These are phyloP conservation scores for Electrophaes corylata DNA, from an alignment of 2,888 invertebrate species.

Conservation along the genomic window DNA sequence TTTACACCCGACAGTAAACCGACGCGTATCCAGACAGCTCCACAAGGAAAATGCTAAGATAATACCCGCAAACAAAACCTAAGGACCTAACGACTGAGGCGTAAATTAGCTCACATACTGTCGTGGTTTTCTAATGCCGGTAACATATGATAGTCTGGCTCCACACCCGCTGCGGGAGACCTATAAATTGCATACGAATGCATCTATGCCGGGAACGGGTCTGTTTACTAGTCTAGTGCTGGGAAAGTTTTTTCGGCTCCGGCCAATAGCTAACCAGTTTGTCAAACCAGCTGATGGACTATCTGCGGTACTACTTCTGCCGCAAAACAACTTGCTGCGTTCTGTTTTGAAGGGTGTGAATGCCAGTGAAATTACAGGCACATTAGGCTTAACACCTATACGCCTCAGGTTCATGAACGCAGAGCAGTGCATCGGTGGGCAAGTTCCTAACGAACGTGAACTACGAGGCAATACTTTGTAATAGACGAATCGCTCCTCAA, in stretches of 20 bases:
- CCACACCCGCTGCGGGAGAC: constrained; percentile 67
- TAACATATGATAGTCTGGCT: constrained; percentile 47
- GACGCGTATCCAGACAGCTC: not conserved
- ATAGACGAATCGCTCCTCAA: no score
- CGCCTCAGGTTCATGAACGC: no score
- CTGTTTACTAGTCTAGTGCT: constrained; percentile 8
- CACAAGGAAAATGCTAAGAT: constrained; percentile 9
- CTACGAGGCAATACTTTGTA: no score
- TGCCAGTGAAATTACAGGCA: no score
- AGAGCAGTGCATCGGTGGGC: no score
- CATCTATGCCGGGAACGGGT: constrained; percentile 32
- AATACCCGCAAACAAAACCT: constrained; percentile 22
- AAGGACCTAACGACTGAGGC: constrained; percentile 24
- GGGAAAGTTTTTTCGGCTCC: constrained; percentile 1
- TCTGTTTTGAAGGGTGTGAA: no score
- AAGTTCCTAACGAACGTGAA: no score
- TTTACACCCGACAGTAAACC: constrained; percentile 2
- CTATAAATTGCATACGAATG: constrained; percentile 68
- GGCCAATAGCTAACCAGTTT: no score
- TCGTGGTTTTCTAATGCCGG: constrained; percentile 55
- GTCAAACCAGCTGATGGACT: no score
- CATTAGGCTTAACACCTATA: no score
- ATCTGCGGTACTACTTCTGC: no score
- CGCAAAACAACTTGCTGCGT: no score
- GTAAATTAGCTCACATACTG: constrained; percentile 42